Conservation (phyloP, 1,140 invertebrate species). For the Leptoteleia sp. region DNA sequence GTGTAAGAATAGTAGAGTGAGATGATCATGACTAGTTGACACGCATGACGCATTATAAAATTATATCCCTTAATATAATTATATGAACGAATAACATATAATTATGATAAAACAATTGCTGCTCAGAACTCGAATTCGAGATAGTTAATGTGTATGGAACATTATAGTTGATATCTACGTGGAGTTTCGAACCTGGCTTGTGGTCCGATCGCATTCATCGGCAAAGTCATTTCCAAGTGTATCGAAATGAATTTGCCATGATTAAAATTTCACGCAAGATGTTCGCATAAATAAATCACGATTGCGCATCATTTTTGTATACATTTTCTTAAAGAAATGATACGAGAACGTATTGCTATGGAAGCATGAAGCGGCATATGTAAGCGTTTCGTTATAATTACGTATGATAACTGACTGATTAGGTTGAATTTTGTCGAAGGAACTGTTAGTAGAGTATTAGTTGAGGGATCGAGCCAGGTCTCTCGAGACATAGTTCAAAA, state of each 20-base stretch:
- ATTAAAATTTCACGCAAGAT: constrained; percentile 5
- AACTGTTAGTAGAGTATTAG: constrained; percentile 29
- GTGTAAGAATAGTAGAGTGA: constrained; percentile 57
- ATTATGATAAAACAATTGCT: constrained; percentile 62
- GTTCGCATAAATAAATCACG: constrained; percentile 26
- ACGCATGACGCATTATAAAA: constrained; percentile 42
- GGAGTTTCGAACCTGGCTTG: constrained; percentile 52
- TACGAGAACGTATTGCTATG: constrained; percentile 28
- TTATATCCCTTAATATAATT: constrained; percentile 59
- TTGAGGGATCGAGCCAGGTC: constrained; percentile 46
- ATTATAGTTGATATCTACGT: constrained; percentile 48
- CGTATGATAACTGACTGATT: constrained; percentile 42
- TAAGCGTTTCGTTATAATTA: constrained; percentile 23
- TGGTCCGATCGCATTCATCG: constrained; percentile 13
- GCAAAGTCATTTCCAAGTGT: constrained; percentile 17
- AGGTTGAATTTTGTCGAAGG: constrained; percentile 40
- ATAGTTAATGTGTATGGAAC: constrained; percentile 59
- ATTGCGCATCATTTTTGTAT: constrained; percentile 45
- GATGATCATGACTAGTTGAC: constrained; percentile 48
- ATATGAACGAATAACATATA: constrained; percentile 63
- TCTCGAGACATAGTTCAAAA: constrained; percentile 64
- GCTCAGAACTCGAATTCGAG: constrained; percentile 67
- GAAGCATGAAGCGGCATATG: constrained; percentile 22
- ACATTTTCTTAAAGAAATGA: constrained; percentile 46
- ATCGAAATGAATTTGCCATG: constrained; percentile 27